A percentile compares a stretch with the other conserved stretches of the same genome.
Evolutionary conservation across 2,888 invertebrate genomes (phyloP).

Genomic region (Diarsia rubi): DNA sequence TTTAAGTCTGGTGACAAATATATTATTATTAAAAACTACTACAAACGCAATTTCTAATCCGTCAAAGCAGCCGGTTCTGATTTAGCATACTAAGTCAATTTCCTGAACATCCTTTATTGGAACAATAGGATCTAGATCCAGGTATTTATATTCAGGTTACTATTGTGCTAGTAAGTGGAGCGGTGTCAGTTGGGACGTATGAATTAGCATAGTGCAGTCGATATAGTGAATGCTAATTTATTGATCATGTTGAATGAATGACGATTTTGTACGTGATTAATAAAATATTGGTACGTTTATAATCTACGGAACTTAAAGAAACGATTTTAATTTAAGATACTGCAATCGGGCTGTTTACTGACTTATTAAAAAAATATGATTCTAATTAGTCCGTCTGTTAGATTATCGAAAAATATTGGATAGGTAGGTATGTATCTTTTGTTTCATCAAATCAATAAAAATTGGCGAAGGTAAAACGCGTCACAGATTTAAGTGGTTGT

Average conservation of each 20-base stretch:
- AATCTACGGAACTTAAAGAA: neutral
- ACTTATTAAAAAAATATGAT: too few relatives aligned
- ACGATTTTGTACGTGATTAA: constrained; percentile 12
- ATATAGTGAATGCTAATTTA: constrained; percentile 69
- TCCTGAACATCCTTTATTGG: constrained; percentile 79
- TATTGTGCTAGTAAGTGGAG: constrained; percentile 77
- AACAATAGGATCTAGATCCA: constrained; percentile 83
- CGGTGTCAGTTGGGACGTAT: constrained; percentile 68
- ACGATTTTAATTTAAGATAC: too few relatives aligned
- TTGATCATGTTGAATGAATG: constrained; percentile 52
- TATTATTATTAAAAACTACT: neutral
- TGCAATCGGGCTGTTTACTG: too few relatives aligned
- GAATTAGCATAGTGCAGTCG: constrained; percentile 67
- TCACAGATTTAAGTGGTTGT: too few relatives aligned
- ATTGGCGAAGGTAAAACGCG: too few relatives aligned
- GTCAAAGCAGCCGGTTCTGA: constrained; percentile 37
- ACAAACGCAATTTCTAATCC: constrained; percentile 50
- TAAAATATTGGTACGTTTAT: neutral
- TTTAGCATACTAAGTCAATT: constrained; percentile 78
- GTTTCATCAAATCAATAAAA: too few relatives aligned
- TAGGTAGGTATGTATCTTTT: too few relatives aligned
- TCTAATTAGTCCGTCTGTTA: too few relatives aligned
- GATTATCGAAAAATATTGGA: too few relatives aligned
- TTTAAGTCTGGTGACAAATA: neutral
- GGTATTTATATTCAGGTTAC: constrained; percentile 84